Conservation (phyloP, 1,140 invertebrate species). For the Trachymyrmex septentrionalis region DNA sequence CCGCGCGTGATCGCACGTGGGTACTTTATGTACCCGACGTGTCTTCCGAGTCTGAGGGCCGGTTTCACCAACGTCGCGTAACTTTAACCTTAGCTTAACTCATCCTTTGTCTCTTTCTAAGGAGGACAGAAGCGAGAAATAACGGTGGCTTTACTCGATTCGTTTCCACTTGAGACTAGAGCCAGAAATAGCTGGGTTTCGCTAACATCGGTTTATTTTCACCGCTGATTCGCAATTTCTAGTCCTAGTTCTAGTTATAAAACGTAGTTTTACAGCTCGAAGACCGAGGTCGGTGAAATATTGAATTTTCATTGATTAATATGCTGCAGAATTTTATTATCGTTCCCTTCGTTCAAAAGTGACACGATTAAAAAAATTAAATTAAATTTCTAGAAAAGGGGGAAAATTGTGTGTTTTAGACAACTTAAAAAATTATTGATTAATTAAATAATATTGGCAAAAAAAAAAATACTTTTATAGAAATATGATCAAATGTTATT, state of each 20-base stretch:
- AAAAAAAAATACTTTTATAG: too few relatives aligned
- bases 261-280: too few relatives aligned
- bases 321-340: too few relatives aligned
- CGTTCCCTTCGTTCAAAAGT: too few relatives aligned
- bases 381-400: too few relatives aligned
- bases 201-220: constrained; percentile 33
- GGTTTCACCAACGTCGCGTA: constrained; percentile 56
- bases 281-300: not conserved
- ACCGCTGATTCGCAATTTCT: constrained; percentile 3
- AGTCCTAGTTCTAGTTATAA: constrained; percentile 7
- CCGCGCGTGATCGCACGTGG: constrained; percentile 61
- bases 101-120: constrained; percentile 19
- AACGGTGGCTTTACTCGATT: constrained; percentile 11
- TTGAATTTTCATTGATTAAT: not conserved
- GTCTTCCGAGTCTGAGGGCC: constrained; percentile 57
- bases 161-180: constrained; percentile 9
- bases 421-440: too few relatives aligned
- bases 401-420: too few relatives aligned
- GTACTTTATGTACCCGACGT: constrained; percentile 60
- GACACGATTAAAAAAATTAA: too few relatives aligned
- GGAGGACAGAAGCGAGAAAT: not conserved
- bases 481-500: too few relatives aligned
- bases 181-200: constrained; percentile 27
- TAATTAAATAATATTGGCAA: too few relatives aligned
- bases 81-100: constrained; percentile 54